Evolutionary conservation across 2,888 invertebrate species (phyloP).

Genomic region (Dicyrtomina minuta): DNA sequence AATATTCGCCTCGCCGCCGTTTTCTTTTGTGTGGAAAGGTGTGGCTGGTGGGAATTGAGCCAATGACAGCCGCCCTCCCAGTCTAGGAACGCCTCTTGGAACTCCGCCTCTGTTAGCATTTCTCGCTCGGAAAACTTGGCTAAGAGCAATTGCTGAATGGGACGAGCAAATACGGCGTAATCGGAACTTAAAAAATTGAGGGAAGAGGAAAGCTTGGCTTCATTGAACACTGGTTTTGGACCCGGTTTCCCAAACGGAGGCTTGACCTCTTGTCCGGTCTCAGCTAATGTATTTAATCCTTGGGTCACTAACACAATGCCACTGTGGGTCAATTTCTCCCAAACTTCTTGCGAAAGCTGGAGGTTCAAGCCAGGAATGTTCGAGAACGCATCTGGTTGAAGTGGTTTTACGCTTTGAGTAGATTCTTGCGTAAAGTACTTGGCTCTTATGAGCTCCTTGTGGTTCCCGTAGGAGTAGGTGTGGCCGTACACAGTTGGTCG

Average conservation of each 20-base stretch:
- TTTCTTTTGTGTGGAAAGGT: too few relatives aligned
- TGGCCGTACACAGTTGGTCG: constrained; percentile 13
- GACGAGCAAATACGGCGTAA: too few relatives aligned
- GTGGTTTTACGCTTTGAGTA: too few relatives aligned
- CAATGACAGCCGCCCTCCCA: neutral
- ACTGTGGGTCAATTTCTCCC: neutral
- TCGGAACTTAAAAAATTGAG: too few relatives aligned
- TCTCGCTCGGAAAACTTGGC: too few relatives aligned
- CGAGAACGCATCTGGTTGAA: neutral
- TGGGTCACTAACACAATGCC: neutral
- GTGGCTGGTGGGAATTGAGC: too few relatives aligned
- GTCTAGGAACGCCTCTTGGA: neutral
- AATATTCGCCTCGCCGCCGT: neutral
- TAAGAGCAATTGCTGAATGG: too few relatives aligned
- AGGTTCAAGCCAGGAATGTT: neutral
- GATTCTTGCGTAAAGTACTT: constrained; percentile 16
- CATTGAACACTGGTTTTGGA: neutral
- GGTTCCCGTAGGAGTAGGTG: constrained; percentile 8
- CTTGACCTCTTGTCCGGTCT: too few relatives aligned
- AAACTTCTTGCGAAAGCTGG: neutral
- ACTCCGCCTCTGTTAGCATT: neutral
- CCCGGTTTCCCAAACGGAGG: neutral
- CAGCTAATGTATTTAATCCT: too few relatives aligned
- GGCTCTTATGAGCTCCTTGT: constrained; percentile 5
- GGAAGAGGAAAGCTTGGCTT: too few relatives aligned